These are phyloP conservation scores for Picus viridis DNA, from an alignment of 2,797 vertebrate species.

Conservation along the genomic window DNA sequence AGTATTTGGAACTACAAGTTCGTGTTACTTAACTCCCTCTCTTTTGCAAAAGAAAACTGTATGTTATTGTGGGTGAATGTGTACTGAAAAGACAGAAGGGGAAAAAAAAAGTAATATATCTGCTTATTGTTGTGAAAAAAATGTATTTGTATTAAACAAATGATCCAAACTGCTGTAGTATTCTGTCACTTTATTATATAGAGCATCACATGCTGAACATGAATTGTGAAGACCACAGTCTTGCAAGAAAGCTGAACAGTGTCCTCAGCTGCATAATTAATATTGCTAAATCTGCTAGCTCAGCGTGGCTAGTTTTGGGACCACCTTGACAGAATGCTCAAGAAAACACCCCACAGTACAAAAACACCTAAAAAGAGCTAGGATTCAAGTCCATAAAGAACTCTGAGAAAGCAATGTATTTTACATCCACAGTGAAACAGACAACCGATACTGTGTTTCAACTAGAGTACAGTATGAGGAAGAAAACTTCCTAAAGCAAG, in stretches of 20 bases:
- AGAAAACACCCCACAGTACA: background rate
- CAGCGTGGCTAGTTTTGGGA: background rate
- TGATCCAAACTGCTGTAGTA: slow-evolving; percentile 49
- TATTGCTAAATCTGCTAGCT: background rate
- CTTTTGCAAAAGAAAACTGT: slow-evolving; percentile 75
- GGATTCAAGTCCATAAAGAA: background rate
- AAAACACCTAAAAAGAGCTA: background rate
- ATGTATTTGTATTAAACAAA: slow-evolving; percentile 83
- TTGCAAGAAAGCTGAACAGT: background rate
- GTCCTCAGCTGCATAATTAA: background rate
- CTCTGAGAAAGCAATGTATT: background rate
- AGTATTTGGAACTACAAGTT: slow-evolving; percentile 68
- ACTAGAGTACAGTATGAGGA: background rate
- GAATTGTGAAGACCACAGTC: background rate
- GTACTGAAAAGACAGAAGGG: slow-evolving; percentile 71
- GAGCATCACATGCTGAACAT: background rate
- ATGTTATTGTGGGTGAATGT: slow-evolving; percentile 77
- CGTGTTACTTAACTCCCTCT: slow-evolving; percentile 74
- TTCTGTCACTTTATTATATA: slow-evolving; percentile 7
- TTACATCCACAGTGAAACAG: background rate
- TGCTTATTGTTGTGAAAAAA: slow-evolving; percentile 79
- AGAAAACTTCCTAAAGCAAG: background rate
- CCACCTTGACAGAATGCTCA: background rate
- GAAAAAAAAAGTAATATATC: slow-evolving; percentile 69
- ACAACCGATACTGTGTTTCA: background rate